These are phyloP conservation scores for Cydia strobilella DNA, from an alignment of 1,140 invertebrate species.

Conservation along the genomic window DNA sequence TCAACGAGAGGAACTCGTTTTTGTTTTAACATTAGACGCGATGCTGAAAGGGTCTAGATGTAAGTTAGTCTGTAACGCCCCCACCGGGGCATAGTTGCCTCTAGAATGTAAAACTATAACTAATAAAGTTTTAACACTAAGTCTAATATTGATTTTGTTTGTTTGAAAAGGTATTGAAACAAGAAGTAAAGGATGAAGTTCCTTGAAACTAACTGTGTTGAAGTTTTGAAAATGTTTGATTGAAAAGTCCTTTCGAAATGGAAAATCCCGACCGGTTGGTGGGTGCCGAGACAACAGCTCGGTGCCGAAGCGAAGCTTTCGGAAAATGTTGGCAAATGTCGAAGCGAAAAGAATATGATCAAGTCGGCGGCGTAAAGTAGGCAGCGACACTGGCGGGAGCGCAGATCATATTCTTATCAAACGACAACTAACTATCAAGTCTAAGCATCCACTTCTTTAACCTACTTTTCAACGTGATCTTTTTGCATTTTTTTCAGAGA, in stretches of 20 bases:
- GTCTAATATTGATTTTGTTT: conserved; percentile 82
- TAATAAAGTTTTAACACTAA: conserved; percentile 77
- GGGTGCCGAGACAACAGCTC: conserved; percentile 53
- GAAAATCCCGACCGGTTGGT: conserved; percentile 59
- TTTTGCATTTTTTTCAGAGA: conserved; percentile 62
- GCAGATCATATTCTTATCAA: conserved; percentile 73
- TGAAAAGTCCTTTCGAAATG: conserved; percentile 71
- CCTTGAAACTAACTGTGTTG: conserved; percentile 79
- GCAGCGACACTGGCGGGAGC: conserved; percentile 52
- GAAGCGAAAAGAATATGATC: conserved; percentile 75
- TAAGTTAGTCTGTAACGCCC: conserved; percentile 68
- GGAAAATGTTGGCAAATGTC: conserved; percentile 47
- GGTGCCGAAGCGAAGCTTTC: conserved; percentile 54
- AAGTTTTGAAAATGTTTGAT: conserved; percentile 78
- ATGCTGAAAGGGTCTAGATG: conserved; percentile 55
- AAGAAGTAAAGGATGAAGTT: conserved; percentile 82
- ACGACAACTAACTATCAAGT: conserved; percentile 45
- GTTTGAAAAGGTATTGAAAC: conserved; percentile 82
- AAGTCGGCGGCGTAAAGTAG: conserved; percentile 38
- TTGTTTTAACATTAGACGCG: conserved; percentile 48
- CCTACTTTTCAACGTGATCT: conserved; percentile 48
- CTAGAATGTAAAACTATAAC: conserved; percentile 71
- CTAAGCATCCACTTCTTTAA: conserved; percentile 31
- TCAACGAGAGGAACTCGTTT: conserved; percentile 36
- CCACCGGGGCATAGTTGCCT: conserved; percentile 50